Base-by-base conservation (phyloP, 2,113 vertebrate genomes). In the Sylvietta virens region DNA sequence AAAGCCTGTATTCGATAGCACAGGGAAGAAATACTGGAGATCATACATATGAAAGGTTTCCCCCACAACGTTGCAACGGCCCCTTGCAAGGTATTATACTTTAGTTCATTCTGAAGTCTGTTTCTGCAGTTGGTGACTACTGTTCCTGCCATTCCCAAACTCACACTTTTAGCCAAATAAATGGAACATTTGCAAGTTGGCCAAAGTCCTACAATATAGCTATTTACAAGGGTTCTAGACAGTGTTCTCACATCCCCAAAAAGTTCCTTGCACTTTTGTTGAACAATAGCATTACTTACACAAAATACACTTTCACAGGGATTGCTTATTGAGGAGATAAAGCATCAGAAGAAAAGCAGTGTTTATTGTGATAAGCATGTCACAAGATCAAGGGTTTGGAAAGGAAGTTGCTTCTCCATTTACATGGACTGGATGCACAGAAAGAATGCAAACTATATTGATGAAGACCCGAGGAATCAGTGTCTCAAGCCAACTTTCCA, bases 11-110 rank as follows among this genome's bases (percentile, higher is more conserved):
- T 45, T 69, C 2, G 0, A 42, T 5, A 77, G 50, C 33, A 74
- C 10, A 58, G 16, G 77, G 50, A 73, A 81, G 45, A 77, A 78
- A 39, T 0, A 0, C 0, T 70, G 42, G 35, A 66, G 33, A 48
- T 45, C 20, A n/a, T 51, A 26, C 6, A 10, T 4, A n/a, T 0
- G 0, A 65, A 23, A 72, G 6, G 28, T 27, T 67, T 56, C 7
- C 19, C 10, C 9, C 17, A 50, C 9, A 16, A 13, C 0, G 0
- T 11, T 69, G 11, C 31, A 62, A 73, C 33, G 33, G 23, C 6
- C 39, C 10, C 14, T 60, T 47, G 44, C 23, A 64, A 71, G 21
- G 35, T 8, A 15, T 19, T 21, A 26, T 12, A n/a, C 42, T 47
- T 42, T 27, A n/a, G 35, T 28, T 81, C 47, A 33, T 44, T 47